Evolutionary conservation across 1,140 invertebrate species (phyloP).

Genomic region (Pinna nobilis): DNA sequence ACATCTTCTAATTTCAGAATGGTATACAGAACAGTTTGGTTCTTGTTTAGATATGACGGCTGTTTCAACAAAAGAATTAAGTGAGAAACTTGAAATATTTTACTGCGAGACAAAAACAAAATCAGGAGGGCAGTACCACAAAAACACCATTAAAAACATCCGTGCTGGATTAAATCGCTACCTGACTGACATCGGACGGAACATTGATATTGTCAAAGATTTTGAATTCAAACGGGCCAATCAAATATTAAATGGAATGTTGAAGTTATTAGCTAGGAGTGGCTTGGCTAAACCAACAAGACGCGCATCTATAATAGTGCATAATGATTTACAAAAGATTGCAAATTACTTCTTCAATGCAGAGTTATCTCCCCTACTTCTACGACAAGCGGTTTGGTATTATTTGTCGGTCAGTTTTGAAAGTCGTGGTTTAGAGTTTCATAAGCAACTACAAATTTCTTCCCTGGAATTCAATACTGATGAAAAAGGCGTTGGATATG

Average conservation of each 20-base stretch:
- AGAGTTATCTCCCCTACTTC: not conserved
- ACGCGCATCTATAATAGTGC: not conserved
- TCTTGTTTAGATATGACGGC: conserved; percentile 7
- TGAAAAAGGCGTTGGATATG: not conserved
- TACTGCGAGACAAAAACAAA: conserved; percentile 26
- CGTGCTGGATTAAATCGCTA: conserved; percentile 28
- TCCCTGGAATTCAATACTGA: not conserved
- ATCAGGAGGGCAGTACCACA: conserved; percentile 11
- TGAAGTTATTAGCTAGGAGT: not conserved
- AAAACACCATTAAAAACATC: conserved; percentile 22
- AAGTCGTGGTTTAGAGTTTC: not conserved
- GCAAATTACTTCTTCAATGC: not conserved
- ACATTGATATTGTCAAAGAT: conserved; percentile 33
- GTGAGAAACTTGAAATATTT: conserved; percentile 12
- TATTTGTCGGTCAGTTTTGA: not conserved
- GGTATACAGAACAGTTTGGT: conserved; percentile 11
- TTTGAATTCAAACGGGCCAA: conserved; percentile 8
- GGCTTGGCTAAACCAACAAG: not conserved
- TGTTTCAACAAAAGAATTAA: conserved; percentile 19
- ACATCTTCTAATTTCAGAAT: conserved; percentile 19
- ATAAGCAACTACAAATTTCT: not conserved
- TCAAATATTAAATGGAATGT: not conserved
- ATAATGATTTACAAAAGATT: conserved; percentile 6
- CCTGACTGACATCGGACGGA: not conserved
- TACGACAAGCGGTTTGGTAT: conserved; percentile 2